These are phyloP conservation scores for Ammodytes dubius DNA, from an alignment of 2,113 vertebrate genomes.

Conservation along the genomic window DNA sequence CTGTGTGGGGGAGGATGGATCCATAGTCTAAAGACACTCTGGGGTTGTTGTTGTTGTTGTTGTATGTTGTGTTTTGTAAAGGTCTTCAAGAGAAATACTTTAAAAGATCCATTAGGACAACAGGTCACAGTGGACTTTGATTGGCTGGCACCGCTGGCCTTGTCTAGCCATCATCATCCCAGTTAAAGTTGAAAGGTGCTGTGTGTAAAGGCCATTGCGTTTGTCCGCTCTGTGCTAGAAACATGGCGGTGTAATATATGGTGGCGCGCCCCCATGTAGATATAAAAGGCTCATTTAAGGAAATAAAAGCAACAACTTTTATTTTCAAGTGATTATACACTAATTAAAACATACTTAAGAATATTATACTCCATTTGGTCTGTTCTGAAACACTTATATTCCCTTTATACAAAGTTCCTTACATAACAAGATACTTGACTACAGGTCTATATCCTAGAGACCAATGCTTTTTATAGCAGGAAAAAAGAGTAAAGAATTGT, in stretches of 20 bases:
- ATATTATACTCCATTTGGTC: too few relatives aligned
- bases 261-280: too few relatives aligned
- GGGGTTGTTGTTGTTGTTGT: not conserved
- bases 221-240: too few relatives aligned
- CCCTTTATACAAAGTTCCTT: too few relatives aligned
- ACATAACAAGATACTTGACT: not conserved
- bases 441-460: not conserved
- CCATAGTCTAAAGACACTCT: constrained; percentile 8
- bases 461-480: not conserved
- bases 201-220: too few relatives aligned
- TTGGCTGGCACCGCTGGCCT: constrained; percentile 9
- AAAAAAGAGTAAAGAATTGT: not conserved
- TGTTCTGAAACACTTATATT: too few relatives aligned
- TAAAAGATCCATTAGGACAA: not conserved
- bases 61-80: not conserved
- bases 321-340: too few relatives aligned
- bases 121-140: not conserved
- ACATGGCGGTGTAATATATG: too few relatives aligned
- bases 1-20: not conserved
- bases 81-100: not conserved
- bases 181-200: constrained; percentile 6
- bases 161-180: constrained; percentile 1
- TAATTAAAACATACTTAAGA: too few relatives aligned
- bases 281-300: too few relatives aligned
- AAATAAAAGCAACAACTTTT: too few relatives aligned